These are phyloP conservation scores for Chironomus tepperi DNA, from an alignment of 1,140 invertebrate species.

Conservation along the genomic window DNA sequence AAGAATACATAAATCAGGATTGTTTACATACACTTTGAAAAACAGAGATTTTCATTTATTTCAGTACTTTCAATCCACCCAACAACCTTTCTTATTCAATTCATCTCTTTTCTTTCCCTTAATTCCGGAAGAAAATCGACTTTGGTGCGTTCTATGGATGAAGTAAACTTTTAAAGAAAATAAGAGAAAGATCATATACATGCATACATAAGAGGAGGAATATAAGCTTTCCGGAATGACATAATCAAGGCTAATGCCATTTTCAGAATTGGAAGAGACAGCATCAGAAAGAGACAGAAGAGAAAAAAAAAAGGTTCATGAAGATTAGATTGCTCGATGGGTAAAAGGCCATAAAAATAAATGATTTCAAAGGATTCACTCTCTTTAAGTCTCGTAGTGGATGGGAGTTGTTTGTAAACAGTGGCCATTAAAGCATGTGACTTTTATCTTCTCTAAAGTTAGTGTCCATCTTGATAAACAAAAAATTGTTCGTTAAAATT, in stretches of 20 bases:
- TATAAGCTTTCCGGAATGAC: constrained; percentile 5
- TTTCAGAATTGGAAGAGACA: neutral
- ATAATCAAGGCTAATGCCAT: neutral
- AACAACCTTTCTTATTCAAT: too few relatives aligned
- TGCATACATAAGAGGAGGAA: neutral
- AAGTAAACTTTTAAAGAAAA: too few relatives aligned
- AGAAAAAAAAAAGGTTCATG: constrained; percentile 10
- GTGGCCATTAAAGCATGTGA: too few relatives aligned
- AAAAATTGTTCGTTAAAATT: too few relatives aligned
- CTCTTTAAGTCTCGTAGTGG: neutral
- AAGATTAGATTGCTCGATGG: constrained; percentile 16
- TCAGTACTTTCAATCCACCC: too few relatives aligned
- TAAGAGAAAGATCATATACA: neutral
- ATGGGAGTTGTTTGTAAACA: too few relatives aligned
- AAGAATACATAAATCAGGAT: neutral
- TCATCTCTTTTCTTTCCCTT: too few relatives aligned
- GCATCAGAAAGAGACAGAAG: neutral
- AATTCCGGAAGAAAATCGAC: too few relatives aligned
- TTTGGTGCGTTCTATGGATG: too few relatives aligned
- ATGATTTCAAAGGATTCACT: neutral
- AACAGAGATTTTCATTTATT: too few relatives aligned
- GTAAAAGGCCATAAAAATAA: constrained; percentile 17
- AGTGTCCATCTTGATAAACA: too few relatives aligned
- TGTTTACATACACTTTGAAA: neutral
- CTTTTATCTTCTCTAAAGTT: too few relatives aligned